A percentile compares a stretch with the other conserved stretches of the same genome.
phyloP scores from a whole-genome alignment of 2,888 invertebrate genomes.

The Acheta domesticus region DNA sequence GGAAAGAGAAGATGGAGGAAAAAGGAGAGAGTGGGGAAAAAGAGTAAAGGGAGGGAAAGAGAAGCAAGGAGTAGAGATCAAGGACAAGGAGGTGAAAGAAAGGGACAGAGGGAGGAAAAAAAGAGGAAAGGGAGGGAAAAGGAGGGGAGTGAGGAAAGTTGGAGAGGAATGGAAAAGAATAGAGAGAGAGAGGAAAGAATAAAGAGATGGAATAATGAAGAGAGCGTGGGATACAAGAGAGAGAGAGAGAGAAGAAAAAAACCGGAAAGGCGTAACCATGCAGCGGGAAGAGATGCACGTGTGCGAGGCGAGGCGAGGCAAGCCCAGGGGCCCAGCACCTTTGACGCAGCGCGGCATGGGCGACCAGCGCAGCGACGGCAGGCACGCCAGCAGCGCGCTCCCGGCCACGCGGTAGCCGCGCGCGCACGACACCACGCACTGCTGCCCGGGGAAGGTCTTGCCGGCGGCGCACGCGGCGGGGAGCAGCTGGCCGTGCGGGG shows the following conservation, averaged over 20 bases:
- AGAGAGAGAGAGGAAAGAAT: background rate
- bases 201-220: no score
- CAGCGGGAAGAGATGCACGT: no score
- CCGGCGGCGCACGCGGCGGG: conserved; percentile 54
- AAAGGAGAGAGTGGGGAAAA: background rate
- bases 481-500: conserved; percentile 52
- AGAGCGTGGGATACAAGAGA: no score
- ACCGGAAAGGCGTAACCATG: no score
- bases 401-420: conserved; percentile 49
- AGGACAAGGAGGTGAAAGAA: background rate
- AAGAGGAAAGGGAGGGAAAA: no score
- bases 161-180: background rate
- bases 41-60: background rate
- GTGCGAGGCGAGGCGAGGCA: no score
- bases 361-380: conserved; percentile 45
- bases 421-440: conserved; percentile 52
- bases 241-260: no score
- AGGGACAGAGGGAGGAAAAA: no score
- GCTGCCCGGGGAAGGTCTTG: conserved; percentile 50
- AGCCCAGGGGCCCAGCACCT: conserved; percentile 18
- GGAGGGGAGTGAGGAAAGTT: background rate
- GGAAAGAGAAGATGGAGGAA: background rate
- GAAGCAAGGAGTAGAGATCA: background rate
- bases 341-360: conserved; percentile 39
- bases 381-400: conserved; percentile 45